phyloP scores from a whole-genome alignment of 2,888 invertebrate genomes.

The Calameuta idolon region DNA sequence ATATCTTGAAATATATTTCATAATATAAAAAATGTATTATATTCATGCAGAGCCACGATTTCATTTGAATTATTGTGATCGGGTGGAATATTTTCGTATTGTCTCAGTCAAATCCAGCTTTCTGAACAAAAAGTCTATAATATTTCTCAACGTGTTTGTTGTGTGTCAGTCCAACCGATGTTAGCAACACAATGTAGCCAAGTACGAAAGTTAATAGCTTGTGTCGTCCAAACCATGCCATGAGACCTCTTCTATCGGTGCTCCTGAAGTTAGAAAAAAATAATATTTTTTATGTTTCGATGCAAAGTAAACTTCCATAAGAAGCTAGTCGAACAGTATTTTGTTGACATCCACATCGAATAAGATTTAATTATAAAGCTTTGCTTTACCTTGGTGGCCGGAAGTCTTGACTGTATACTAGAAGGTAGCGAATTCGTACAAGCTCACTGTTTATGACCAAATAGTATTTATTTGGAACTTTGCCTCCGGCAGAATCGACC shows the following conservation, averaged over 20 bases:
- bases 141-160: constrained; percentile 75
- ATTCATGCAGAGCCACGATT: too few species aligned
- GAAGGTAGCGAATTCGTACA: constrained; percentile 79
- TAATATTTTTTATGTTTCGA: too few species aligned
- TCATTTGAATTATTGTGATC: too few species aligned
- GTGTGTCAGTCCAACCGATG: constrained; percentile 75
- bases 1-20: too few species aligned
- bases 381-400: constrained; percentile 47
- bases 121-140: constrained; percentile 69
- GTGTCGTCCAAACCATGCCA: constrained; percentile 72
- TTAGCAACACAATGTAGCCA: constrained; percentile 74
- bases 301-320: too few species aligned
- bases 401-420: constrained; percentile 73
- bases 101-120: constrained; percentile 55
- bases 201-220: constrained; percentile 74
- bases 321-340: not conserved
- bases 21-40: too few species aligned
- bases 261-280: constrained; percentile 40
- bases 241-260: constrained; percentile 45
- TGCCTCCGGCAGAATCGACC: constrained; percentile 61
- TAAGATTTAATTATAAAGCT: too few species aligned
- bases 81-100: too few species aligned
- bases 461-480: constrained; percentile 77
- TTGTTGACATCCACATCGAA: not conserved
- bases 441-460: constrained; percentile 82